Evolutionary conservation across 1,140 invertebrate species (phyloP).

Genomic region (Linepithema humile): DNA sequence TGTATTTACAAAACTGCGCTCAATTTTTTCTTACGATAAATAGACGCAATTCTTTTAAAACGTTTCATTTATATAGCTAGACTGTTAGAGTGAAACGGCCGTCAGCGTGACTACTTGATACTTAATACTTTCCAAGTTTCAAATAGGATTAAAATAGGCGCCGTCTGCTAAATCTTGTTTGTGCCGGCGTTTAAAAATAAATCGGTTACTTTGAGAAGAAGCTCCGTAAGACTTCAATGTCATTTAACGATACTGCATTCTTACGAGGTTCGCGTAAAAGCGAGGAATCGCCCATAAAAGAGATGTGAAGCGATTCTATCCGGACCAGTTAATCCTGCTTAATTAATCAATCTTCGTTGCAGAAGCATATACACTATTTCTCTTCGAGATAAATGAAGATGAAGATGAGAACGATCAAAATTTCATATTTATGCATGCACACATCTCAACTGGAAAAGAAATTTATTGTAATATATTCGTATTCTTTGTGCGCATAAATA

Average conservation of each 20-base stretch:
- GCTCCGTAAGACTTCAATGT: neutral
- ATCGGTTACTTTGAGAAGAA: slow-evolving; percentile 33
- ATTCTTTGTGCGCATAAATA: slow-evolving; percentile 26
- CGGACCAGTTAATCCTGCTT: neutral
- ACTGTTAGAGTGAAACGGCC: neutral
- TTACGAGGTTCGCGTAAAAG: neutral
- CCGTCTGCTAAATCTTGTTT: slow-evolving; percentile 14
- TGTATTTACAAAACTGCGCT: neutral
- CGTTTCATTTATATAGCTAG: neutral
- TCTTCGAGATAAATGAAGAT: neutral
- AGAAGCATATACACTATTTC: neutral
- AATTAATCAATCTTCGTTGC: neutral
- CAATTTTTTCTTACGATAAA: neutral
- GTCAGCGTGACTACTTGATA: neutral
- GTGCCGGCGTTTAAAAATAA: slow-evolving; percentile 31
- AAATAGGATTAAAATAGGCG: slow-evolving; percentile 44
- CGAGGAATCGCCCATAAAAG: neutral
- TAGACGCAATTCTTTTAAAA: neutral
- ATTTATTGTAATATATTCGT: neutral
- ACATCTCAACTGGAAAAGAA: neutral
- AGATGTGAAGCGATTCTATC: neutral
- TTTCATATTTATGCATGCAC: neutral
- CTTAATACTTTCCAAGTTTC: slow-evolving; percentile 6
- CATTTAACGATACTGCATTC: neutral
- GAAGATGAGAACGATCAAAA: neutral